Base-by-base conservation (phyloP, 2,797 vertebrate genomes). In the Aselliscus stoliczkanus region DNA sequence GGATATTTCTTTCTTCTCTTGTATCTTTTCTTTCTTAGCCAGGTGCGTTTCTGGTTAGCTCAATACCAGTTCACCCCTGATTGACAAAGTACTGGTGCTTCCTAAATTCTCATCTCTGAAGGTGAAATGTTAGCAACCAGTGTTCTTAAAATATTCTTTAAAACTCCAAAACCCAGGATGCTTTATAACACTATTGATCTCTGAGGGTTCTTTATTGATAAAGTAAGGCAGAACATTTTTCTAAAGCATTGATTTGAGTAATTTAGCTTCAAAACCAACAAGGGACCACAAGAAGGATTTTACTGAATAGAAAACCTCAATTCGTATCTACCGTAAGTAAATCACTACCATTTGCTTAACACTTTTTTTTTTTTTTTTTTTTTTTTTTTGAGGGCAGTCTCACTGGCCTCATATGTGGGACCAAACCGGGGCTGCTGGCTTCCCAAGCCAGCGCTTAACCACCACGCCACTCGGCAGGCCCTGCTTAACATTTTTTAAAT, bases 181-280 rank as follows among this genome's bases (percentile, higher is more conserved):
- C 60, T 81, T 58, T 37, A 8, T 34, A 50, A 75, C 76, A 80
- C 7, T 52, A 12, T 9, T 27, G 83, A 69, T 31, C 21, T 81
- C 27, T 29, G 31, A 20, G 17, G n/a, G 1, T 5, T 54, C 75
- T 84, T 89, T n/a, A 27, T 14, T 67, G 42, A 90, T 65, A 72
- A 76, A 86, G n/a, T 14, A 88, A 29, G 9, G n/a, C 18, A 91
- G 37, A 85, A 44, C 8, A 0, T 54, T 85, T 90, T 56, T 39
- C 80, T 94, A 79, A 82, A 88, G 27, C 20, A 29, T 56, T 27
- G 4, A 39, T 81, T 81, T 80, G 62, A 95, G 76, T 81, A 44
- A 80, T 80, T 84, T 44, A 77, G 31, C 70, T 93, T 95, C 76
- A 62, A 87, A 94, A 88, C 34, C 44, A 97, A 73, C 29, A 64